Conservation (phyloP, 2,888 invertebrate species). For the Arctia plantaginis region DNA sequence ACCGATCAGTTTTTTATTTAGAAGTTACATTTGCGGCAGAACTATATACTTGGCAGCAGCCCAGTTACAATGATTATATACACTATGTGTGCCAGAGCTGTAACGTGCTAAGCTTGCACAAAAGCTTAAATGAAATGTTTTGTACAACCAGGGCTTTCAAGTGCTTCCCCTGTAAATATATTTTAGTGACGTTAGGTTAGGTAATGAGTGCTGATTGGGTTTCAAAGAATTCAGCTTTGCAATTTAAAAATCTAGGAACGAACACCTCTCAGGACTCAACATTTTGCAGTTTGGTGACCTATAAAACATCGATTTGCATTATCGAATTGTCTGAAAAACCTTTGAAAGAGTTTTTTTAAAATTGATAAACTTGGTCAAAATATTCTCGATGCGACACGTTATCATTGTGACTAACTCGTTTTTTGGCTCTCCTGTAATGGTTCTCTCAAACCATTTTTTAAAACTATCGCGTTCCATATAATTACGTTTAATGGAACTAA, state of each 20-base stretch:
- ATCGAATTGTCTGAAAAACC: too few species aligned
- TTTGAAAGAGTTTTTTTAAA: too few species aligned
- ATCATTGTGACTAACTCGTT: too few species aligned
- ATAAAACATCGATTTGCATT: too few species aligned
- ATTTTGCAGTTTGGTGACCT: background rate
- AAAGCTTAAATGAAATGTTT: background rate
- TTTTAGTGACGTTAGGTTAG: background rate
- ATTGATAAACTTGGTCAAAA: too few species aligned
- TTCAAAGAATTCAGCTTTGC: background rate
- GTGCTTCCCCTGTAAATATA: background rate
- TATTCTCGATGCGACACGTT: too few species aligned
- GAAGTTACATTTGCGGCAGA: slow-evolving; percentile 35
- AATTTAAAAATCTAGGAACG: background rate
- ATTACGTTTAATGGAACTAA: too few species aligned
- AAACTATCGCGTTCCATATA: too few species aligned
- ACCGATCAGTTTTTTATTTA: background rate
- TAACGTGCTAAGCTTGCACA: slow-evolving; percentile 37
- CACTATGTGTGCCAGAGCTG: slow-evolving; percentile 52
- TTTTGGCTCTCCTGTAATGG: too few species aligned
- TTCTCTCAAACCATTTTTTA: too few species aligned
- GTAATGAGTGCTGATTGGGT: background rate
- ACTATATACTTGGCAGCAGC: slow-evolving; percentile 57
- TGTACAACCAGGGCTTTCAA: background rate
- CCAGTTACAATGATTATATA: slow-evolving; percentile 67
- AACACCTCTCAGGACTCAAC: background rate